Conservation (phyloP, 2,888 invertebrate genomes). For the Sphaerophoria taeniata region DNA sequence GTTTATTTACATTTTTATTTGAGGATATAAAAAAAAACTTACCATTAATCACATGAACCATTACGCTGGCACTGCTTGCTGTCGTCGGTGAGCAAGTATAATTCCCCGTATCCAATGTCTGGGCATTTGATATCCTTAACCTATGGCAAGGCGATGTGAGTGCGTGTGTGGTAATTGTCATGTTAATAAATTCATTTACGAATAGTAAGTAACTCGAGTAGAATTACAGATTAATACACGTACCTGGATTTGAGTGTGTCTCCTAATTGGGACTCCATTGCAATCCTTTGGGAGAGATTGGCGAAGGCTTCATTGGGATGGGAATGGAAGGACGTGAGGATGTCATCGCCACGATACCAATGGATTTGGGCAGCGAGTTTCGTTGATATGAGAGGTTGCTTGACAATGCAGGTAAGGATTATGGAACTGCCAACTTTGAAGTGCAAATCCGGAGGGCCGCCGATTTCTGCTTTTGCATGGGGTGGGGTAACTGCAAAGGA, state of each 20-base stretch:
- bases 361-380: constrained; percentile 88
- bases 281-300: constrained; percentile 80
- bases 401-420: constrained; percentile 88
- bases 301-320: constrained; percentile 78
- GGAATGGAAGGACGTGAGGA: constrained; percentile 79
- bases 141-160: constrained; percentile 77
- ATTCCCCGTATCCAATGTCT: constrained; percentile 92
- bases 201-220: not conserved
- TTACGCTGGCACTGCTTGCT: constrained; percentile 92
- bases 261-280: constrained; percentile 82
- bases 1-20: not conserved
- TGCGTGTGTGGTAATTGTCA: constrained; percentile 7
- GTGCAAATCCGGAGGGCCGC: constrained; percentile 87
- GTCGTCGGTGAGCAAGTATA: constrained; percentile 95
- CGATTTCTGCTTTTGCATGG: constrained; percentile 88
- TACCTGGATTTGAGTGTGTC: constrained; percentile 89
- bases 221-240: not conserved
- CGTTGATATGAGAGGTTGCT: constrained; percentile 85
- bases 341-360: constrained; percentile 86
- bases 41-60: constrained; percentile 95
- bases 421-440: constrained; percentile 90
- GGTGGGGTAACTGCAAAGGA: constrained; percentile 80
- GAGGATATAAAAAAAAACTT: constrained; percentile 76
- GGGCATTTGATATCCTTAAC: constrained; percentile 89
- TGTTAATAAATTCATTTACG: constrained; percentile 32